Conservation (phyloP, 2,113 vertebrate species). For the Meriones unguiculatus region DNA sequence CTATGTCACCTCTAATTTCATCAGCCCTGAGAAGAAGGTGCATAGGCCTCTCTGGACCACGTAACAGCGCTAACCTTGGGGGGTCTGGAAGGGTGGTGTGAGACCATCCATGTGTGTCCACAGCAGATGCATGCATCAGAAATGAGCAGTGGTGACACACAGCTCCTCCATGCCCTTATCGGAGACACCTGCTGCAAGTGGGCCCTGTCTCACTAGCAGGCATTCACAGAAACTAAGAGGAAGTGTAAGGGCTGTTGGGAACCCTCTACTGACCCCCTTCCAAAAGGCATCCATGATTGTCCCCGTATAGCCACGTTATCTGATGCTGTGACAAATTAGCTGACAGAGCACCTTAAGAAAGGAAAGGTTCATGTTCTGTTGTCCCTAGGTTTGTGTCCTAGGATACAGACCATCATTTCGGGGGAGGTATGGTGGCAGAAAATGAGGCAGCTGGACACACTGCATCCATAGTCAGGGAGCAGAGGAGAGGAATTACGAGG, state of each 20-base stretch:
- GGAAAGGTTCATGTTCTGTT: neutral
- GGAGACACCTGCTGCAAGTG: neutral
- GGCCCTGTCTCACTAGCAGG: too few relatives aligned
- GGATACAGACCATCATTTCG: neutral
- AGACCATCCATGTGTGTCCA: fast-evolving
- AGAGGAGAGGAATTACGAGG: neutral
- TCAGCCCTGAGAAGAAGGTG: neutral
- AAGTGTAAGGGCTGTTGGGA: neutral
- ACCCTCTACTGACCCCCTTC: neutral
- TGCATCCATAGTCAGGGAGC: neutral
- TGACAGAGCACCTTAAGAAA: neutral
- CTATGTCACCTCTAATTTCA: neutral
- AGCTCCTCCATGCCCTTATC: neutral
- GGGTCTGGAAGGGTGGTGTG: neutral
- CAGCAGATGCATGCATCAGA: neutral
- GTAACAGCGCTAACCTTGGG: neutral
- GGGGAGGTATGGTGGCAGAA: neutral
- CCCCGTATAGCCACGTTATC: neutral
- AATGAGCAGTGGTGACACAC: fast-evolving
- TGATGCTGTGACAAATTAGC: neutral
- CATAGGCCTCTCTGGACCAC: neutral
- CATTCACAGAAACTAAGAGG: neutral
- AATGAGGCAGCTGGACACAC: neutral
- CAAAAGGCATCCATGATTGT: neutral
- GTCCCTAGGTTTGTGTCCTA: too few relatives aligned